Base-by-base conservation (phyloP, 1,140 invertebrate species). In the Panulirus ornatus region DNA sequence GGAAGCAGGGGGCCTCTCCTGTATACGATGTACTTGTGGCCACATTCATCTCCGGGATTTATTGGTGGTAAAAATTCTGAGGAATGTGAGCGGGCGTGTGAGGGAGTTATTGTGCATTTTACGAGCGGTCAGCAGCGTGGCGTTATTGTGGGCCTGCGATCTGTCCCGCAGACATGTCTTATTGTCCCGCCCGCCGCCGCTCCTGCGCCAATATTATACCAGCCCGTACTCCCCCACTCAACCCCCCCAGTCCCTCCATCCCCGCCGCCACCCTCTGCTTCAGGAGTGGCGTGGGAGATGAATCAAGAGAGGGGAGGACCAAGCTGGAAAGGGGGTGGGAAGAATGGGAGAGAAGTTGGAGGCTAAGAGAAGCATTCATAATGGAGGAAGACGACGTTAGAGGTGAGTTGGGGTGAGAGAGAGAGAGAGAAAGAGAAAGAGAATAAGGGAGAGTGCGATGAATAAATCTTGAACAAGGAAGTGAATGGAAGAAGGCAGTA, bases 11-110 rank as follows among this genome's bases (percentile, higher is more conserved):
- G n/a, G n/a, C n/a, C n/a, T n/a, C n/a, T 30, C 40, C 40, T 47
- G 6, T 30, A 78, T 54, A 38, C 47, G 8, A n/a, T 54, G 42
- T 51, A 16, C 47, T 38, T 36, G 78, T 27, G n/a, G 76, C 76
- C 44, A 75, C 84, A 85, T 75, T 71, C 27, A 75, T 76, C 71
- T 86, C 84, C 30, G 47, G 42, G 84, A 78, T 19, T 86, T 86
- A 86, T 86, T 76, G 84, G 51, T 40, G 84, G 84, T 86, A 86
- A 86, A 85, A 86, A 58, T 27, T 40, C 44, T 63, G 44, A 42
- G 71, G 51, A 76, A 76, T 86, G 84, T 76, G 84, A 30, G 73
- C 40, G 1, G 47, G 84, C 51, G 44, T 54, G 78, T 27, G 34
- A 40, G 38, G 71, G 84, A 42, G 84, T 63, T 78, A 86, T 86